These are phyloP conservation scores for Drosophila sp. DNA, from an alignment of 1,140 invertebrate species.

Conservation along the genomic window DNA sequence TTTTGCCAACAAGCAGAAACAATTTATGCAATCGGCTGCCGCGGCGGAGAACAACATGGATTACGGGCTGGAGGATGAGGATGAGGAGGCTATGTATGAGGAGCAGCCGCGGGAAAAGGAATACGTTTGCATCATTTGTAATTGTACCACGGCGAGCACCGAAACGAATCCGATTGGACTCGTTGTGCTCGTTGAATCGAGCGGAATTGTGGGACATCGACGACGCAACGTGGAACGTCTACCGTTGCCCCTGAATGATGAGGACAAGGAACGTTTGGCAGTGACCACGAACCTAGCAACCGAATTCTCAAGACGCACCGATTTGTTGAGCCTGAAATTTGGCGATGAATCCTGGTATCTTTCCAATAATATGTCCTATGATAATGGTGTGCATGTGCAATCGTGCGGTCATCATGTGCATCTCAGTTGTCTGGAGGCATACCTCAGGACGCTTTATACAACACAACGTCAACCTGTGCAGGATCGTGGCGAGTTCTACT, in stretches of 20 bases:
- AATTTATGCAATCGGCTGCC: constrained; percentile 94
- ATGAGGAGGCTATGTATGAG: constrained; percentile 88
- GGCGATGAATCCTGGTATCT: constrained; percentile 90
- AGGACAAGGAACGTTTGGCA: constrained; percentile 68
- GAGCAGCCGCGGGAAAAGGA: constrained; percentile 88
- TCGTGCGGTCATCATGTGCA: constrained; percentile 98
- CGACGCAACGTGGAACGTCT: constrained; percentile 72
- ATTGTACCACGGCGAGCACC: constrained; percentile 93
- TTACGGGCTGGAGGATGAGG: constrained; percentile 80
- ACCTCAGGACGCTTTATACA: constrained; percentile 91
- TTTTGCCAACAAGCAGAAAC: constrained; percentile 95
- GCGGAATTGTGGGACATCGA: constrained; percentile 84
- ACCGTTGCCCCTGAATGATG: constrained; percentile 66
- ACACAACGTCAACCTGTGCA: constrained; percentile 91
- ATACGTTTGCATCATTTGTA: constrained; percentile 98
- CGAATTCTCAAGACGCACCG: constrained; percentile 75
- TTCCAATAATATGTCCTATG: constrained; percentile 95
- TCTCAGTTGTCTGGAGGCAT: constrained; percentile 95
- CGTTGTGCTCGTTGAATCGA: constrained; percentile 90
- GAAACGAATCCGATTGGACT: constrained; percentile 95
- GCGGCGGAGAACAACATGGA: constrained; percentile 88
- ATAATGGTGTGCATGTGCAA: constrained; percentile 97
- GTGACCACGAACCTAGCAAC: constrained; percentile 66
- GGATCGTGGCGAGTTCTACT: constrained; percentile 95
- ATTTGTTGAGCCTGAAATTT: constrained; percentile 74